Evolutionary conservation across 2,888 invertebrate species (phyloP), one percentile per base, ranked within the genome.

Genomic region (Schrankia costaestrigalis): DNA sequence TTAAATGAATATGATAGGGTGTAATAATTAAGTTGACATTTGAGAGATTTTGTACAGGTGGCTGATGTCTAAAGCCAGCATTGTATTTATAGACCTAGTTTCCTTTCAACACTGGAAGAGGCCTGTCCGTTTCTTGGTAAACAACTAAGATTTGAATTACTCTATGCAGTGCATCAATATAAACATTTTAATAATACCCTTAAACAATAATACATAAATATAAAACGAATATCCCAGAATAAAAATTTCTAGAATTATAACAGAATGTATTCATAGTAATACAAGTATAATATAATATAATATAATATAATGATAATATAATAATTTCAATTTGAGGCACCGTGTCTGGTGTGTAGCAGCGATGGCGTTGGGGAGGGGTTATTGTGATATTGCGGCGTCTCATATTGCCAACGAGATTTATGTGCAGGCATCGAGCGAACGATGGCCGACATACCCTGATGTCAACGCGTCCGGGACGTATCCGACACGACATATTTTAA

Each of bases 341-440:
- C 50, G 54, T 59, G 48, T 33, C 39, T 53, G 41, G 46, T 44
- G 39, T 31, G 48, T 45, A 37, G 43, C 37, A 46, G 61, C 65
- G 65, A 65, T 56, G 55, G 46, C 55, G 59, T 65, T 61, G 64
- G 71, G 70, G 67, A 63, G 64, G 55, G 74, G 78, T 76, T 81
- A 79, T 82, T 79, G 78, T 81, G 78, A 78, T 78, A 76, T 78
- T 69, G 76, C 71, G 70, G 68, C 63, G 69, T 73, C 70, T 82
- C 77, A 83, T 84, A 83, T 82, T 81, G 77, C 78, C 56, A 45
- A 50, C 36, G 63, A 77, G 80, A 84, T 84, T 83, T 83, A 84
- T 81, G 71, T 68, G 70, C 58, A 68, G 66, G 40, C 63, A 56
- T 50, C 47, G 11, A 23, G 23, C 10, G 11, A 4, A n/a, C 11